These are phyloP conservation scores for Cephalopterus ornatus DNA, from an alignment of 2,113 vertebrate genomes.

Conservation along the genomic window DNA sequence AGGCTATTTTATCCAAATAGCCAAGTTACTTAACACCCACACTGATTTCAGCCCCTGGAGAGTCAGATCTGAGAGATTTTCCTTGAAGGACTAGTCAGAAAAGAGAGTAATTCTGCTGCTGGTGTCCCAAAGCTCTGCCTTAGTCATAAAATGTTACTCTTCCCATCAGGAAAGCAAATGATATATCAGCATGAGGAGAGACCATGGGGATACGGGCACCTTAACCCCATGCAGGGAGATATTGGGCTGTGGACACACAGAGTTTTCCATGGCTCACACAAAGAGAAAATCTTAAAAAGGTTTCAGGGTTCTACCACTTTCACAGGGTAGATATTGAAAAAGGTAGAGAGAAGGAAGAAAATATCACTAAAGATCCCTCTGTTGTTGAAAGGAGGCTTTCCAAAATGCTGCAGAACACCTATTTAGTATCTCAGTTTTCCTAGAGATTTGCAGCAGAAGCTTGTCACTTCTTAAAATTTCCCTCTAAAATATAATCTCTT, in stretches of 20 bases:
- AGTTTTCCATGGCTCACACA: background rate
- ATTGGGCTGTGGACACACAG: background rate
- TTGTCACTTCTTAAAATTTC: background rate
- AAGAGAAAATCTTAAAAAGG: background rate
- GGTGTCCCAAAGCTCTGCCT: background rate
- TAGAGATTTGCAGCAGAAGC: background rate
- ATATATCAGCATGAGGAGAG: accelerated
- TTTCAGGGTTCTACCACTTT: background rate
- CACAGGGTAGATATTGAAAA: background rate
- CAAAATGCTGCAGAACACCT: background rate
- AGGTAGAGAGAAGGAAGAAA: background rate
- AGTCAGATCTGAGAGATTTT: slow-evolving; percentile 20
- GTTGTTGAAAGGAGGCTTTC: background rate
- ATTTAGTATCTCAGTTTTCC: background rate
- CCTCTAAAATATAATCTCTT: background rate
- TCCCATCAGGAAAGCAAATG: background rate
- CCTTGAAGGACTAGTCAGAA: background rate
- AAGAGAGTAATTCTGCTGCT: background rate
- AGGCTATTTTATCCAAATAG: background rate
- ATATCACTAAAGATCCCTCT: background rate
- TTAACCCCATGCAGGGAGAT: background rate
- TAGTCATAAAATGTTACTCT: slow-evolving; percentile 1
- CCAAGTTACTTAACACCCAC: background rate
- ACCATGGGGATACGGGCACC: background rate
- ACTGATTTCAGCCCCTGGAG: background rate